Conservation (phyloP, 1,140 invertebrate genomes). For the Sycophaga agraensis region DNA sequence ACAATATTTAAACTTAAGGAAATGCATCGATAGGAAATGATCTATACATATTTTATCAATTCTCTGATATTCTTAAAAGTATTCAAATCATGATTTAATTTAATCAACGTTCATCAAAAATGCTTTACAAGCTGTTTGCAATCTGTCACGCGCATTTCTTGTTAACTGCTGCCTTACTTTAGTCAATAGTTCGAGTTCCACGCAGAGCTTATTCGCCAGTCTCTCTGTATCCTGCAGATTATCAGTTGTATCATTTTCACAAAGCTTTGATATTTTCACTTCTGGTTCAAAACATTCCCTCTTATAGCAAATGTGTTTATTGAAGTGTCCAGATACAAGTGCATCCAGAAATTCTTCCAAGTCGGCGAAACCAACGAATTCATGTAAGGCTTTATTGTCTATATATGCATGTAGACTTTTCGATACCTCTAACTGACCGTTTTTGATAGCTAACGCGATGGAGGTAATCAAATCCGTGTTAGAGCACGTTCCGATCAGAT, state of each 20-base stretch:
- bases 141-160: background rate
- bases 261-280: conserved; percentile 41
- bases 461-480: conserved; percentile 39
- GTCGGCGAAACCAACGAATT: conserved; percentile 30
- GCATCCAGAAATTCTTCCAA: conserved; percentile 31
- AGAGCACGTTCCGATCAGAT: conserved; percentile 36
- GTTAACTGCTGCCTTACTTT: background rate
- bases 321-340: background rate
- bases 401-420: conserved; percentile 41
- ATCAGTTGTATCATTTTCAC: background rate
- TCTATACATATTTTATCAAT: too few species aligned
- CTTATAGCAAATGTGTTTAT: conserved; percentile 28
- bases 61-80: too few species aligned
- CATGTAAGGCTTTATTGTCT: conserved; percentile 30
- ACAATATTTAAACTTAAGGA: too few species aligned
- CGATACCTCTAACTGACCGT: conserved; percentile 29
- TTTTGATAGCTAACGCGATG: conserved; percentile 33
- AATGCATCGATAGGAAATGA: too few species aligned
- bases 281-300: conserved; percentile 29
- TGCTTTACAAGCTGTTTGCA: too few species aligned
- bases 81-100: too few species aligned
- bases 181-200: background rate
- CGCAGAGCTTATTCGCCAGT: background rate
- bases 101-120: too few species aligned
- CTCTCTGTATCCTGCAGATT: background rate